Evolutionary conservation across 1,140 invertebrate species (phyloP).

Genomic region (Lutraria rhynchaena): DNA sequence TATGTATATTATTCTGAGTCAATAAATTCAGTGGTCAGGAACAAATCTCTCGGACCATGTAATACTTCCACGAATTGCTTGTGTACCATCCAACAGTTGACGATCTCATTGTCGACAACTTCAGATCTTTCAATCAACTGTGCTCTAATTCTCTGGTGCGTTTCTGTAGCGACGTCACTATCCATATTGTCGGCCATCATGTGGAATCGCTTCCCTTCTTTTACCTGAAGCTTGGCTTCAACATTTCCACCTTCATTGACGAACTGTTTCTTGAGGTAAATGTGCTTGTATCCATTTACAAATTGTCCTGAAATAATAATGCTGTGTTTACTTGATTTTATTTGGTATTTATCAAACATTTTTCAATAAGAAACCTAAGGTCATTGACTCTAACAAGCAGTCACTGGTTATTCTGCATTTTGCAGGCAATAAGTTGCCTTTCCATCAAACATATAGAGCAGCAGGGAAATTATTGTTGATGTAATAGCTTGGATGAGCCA

Average conservation of each 20-base stretch:
- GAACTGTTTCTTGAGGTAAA: constrained; percentile 1
- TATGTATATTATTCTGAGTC: too few relatives aligned
- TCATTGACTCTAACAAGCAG: too few relatives aligned
- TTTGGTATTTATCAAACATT: too few relatives aligned
- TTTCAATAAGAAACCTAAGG: too few relatives aligned
- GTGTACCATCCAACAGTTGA: constrained; percentile 20
- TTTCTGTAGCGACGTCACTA: background rate
- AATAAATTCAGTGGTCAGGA: background rate
- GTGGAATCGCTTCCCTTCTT: constrained; percentile 5
- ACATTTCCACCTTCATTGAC: background rate
- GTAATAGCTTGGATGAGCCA: background rate
- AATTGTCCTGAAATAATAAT: constrained; percentile 16
- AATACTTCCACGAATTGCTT: constrained; percentile 2
- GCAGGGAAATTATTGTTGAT: background rate
- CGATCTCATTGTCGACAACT: background rate
- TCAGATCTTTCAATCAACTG: background rate
- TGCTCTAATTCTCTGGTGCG: constrained; percentile 10
- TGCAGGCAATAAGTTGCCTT: too few relatives aligned
- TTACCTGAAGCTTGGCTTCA: constrained; percentile 6
- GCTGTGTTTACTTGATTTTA: too few relatives aligned
- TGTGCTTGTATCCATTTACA: constrained; percentile 24
- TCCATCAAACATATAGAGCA: too few relatives aligned
- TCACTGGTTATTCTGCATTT: too few relatives aligned
- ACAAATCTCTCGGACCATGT: background rate
- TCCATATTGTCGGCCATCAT: background rate